A percentile compares a stretch with the other conserved stretches of the same genome.
These are phyloP conservation scores for Sciurus carolinensis DNA, from an alignment of 2,797 vertebrate species.

Conservation along the genomic window DNA sequence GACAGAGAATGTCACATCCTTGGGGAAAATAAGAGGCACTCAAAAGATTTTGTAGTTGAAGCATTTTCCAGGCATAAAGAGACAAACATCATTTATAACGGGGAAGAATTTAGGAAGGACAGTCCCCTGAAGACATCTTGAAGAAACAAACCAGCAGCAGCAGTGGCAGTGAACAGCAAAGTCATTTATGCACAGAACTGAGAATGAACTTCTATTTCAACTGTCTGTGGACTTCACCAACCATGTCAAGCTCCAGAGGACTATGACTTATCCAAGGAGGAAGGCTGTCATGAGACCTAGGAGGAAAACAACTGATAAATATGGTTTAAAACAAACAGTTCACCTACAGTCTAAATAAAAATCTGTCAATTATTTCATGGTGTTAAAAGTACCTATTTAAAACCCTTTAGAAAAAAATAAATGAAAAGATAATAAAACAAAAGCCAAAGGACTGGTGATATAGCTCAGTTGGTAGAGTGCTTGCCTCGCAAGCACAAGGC, in stretches of 20 bases:
- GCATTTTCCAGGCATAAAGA: not conserved
- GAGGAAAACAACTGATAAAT: not conserved
- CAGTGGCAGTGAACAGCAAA: not conserved
- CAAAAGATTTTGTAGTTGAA: not conserved
- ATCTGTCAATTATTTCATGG: not conserved
- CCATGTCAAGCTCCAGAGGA: not conserved
- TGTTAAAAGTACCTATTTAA: not conserved
- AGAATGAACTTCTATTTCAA: not conserved
- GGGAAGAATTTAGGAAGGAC: not conserved
- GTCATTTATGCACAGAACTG: not conserved
- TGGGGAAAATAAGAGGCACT: not conserved
- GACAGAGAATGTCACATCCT: not conserved
- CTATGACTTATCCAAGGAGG: not conserved
- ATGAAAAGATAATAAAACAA: not conserved
- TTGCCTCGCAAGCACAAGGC: too few species aligned
- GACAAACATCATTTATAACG: not conserved
- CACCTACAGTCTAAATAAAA: not conserved
- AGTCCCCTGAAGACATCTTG: not conserved
- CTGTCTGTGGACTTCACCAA: not conserved
- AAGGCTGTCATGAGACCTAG: not conserved
- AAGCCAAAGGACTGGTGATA: not conserved
- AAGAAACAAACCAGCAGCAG: slow-evolving; percentile 4
- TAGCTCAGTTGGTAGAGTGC: too few species aligned
- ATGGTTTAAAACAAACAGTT: slow-evolving; percentile 11
- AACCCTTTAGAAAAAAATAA: slow-evolving; percentile 17